Evolutionary conservation across 2,113 vertebrate species (phyloP).

Genomic region (Phalacrocorax pelagicus): DNA sequence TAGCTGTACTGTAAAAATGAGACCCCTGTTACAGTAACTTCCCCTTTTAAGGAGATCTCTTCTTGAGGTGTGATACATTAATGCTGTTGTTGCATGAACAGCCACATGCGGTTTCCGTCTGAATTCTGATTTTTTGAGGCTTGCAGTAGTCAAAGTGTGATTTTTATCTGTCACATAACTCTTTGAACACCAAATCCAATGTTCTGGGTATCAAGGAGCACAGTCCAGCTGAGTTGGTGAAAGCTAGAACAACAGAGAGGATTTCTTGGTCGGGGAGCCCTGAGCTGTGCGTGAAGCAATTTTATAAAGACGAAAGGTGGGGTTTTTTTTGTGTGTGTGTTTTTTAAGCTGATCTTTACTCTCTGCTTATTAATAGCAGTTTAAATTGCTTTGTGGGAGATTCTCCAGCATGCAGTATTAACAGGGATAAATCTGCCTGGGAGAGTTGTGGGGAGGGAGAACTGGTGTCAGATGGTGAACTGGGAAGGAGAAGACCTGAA

Average conservation of each 20-base stretch:
- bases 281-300: background rate
- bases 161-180: background rate
- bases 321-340: background rate
- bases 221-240: background rate
- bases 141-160: background rate
- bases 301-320: background rate
- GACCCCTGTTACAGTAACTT: background rate
- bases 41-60: background rate
- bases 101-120: background rate
- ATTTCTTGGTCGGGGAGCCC: background rate
- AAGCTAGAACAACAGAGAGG: background rate
- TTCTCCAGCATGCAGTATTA: background rate
- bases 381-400: background rate
- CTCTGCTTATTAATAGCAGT: background rate
- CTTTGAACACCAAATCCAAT: background rate
- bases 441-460: background rate
- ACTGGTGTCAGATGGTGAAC: background rate
- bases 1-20: background rate
- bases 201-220: background rate
- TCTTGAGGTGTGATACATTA: background rate
- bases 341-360: background rate
- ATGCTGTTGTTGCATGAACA: background rate
- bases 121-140: background rate
- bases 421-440: background rate
- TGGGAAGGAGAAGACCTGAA: background rate